These are phyloP conservation scores for Pangasius djambal DNA, from an alignment of 2,797 vertebrate genomes.

Conservation along the genomic window DNA sequence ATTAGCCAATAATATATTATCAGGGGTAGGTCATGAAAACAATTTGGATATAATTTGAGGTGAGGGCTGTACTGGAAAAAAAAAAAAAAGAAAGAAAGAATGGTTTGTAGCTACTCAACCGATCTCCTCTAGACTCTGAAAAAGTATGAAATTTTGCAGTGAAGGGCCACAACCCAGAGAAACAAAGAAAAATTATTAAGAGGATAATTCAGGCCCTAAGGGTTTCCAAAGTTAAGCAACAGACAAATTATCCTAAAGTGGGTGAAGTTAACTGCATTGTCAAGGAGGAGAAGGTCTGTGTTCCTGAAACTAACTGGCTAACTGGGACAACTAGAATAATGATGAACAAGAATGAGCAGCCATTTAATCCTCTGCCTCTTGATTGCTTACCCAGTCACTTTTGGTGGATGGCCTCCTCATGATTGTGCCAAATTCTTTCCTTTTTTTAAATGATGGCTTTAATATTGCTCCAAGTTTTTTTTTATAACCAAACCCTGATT, in stretches of 20 bases:
- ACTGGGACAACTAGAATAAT: not conserved
- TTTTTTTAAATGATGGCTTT: not conserved
- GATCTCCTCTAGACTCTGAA: not conserved
- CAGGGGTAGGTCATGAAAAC: not conserved
- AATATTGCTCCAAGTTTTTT: not conserved
- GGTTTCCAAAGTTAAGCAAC: not conserved
- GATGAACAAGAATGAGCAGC: not conserved
- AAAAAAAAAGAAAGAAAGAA: not conserved
- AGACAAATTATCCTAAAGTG: not conserved
- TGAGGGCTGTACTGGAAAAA: not conserved
- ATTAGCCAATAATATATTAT: too few species aligned
- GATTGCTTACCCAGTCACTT: not conserved
- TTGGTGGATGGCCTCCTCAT: not conserved
- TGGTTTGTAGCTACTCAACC: not conserved
- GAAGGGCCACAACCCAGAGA: not conserved
- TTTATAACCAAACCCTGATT: not conserved
- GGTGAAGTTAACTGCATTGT: not conserved
- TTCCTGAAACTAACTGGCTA: not conserved
- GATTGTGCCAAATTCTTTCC: not conserved
- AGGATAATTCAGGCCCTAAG: not conserved
- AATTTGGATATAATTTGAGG: not conserved
- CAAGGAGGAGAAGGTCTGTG: not conserved
- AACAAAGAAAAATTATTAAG: too few species aligned
- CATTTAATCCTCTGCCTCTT: not conserved
- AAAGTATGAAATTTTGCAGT: not conserved